A percentile compares a stretch with the other conserved stretches of the same genome.
Conservation (phyloP, 1,140 invertebrate genomes). For the Caenorhabditis elegans region WBcel235 BX284606.5:10200001-10200500, state of each 20-base stretch:
- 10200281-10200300: slow-evolving; percentile 22
- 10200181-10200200: background rate
- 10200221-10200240: background rate
- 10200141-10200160: slow-evolving; percentile 25
- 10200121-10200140: slow-evolving; percentile 38
- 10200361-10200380: background rate
- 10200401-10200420: no score
- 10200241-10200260: background rate
- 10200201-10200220: background rate
- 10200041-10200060: background rate
- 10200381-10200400: no score
- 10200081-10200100: slow-evolving; percentile 22
- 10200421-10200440: no score
- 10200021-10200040: background rate
- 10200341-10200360: slow-evolving; percentile 12
- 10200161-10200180: background rate
- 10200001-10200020: background rate
- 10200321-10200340: background rate
- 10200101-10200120: slow-evolving; percentile 40
- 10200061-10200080: background rate
- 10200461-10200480: no score
- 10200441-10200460: background rate
- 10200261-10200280: background rate
- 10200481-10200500: no score
- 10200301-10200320: background rate